Evolutionary conservation across 2,113 vertebrate species (phyloP).

Genomic region (Nansenia antarctica): DNA sequence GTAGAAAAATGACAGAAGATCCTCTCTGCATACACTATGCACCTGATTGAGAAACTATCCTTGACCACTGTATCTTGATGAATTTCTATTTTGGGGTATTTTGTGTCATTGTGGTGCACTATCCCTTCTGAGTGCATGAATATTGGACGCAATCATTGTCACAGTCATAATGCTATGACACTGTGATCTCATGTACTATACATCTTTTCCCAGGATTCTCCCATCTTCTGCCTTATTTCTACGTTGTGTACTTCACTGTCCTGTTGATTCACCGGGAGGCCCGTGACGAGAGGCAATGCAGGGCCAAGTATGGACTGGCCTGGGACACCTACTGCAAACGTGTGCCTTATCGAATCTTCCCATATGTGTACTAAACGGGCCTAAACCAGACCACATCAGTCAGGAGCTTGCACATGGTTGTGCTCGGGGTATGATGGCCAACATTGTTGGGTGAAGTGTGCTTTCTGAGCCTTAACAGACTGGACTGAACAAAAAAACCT

Average conservation of each 20-base stretch:
- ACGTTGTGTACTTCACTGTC: slow-evolving; percentile 81
- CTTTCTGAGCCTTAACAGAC: neutral
- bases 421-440: neutral
- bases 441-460: neutral
- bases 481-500: neutral
- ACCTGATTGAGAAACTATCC: too few species aligned
- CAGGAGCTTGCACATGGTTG: neutral
- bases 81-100: too few species aligned
- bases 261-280: slow-evolving; percentile 85
- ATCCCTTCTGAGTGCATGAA: neutral
- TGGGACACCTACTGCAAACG: slow-evolving; percentile 85
- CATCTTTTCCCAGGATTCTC: slow-evolving; percentile 69
- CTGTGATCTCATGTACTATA: neutral
- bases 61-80: neutral
- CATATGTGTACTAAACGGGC: slow-evolving; percentile 85
- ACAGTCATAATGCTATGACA: neutral
- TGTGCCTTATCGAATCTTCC: slow-evolving; percentile 88
- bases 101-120: too few species aligned
- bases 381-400: slow-evolving; percentile 2
- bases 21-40: neutral
- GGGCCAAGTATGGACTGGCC: slow-evolving; percentile 81
- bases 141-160: neutral
- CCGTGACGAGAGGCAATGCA: slow-evolving; percentile 85
- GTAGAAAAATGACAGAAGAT: slow-evolving; percentile 30
- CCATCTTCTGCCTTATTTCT: slow-evolving; percentile 88